Evolutionary conservation across 2,888 invertebrate genomes (phyloP), one percentile per base, ranked within the genome.

Genomic region (Agrotis exclamationis): DNA sequence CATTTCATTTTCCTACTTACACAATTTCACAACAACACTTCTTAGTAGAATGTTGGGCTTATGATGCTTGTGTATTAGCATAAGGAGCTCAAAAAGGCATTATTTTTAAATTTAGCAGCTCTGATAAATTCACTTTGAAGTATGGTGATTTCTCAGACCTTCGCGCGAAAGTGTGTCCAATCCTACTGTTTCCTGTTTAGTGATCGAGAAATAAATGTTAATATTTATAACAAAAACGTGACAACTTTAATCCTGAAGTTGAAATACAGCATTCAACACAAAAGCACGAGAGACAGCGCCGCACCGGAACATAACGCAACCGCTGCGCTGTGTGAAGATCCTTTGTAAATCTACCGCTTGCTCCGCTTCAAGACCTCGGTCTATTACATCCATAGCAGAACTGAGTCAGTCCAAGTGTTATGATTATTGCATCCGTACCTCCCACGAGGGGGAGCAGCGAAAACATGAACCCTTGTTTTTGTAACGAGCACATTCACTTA

Each of bases 381-480:
- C 24, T 63, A 70, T 73, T 71, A 79, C 76, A 74, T 68, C 62
- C 51, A 74, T 67, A 63, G 62, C 54, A 53, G 72, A 70, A 71
- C 70, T 63, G 63, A 70, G 72, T 69, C 64, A 65, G 64, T 79
- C 68, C 45, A 74, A 85, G 60, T 77, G 67, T 82, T 82, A 83
- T 77, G 74, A 72, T 74, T 79, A 79, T 77, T 77, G 67, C 67
- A 70, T 77, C 66, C 70, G 65, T 67, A 69, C 67, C 71, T 76
- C 69, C 76, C 69, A 63, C 48, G 59, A 71, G 65, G 66, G 64
- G 69, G 57, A 74, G 53, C 51, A n/a, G 24, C 56, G 60, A 65
- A 68, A 81, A 75, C 64, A 65, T 67, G 62, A 72, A 48, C 70
- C 69, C 69, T 74, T 74, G 82, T 76, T 84, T 75, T 83, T 58